phyloP scores from a whole-genome alignment of 2,113 vertebrate genomes.

The Mormyrus lacerda region DNA sequence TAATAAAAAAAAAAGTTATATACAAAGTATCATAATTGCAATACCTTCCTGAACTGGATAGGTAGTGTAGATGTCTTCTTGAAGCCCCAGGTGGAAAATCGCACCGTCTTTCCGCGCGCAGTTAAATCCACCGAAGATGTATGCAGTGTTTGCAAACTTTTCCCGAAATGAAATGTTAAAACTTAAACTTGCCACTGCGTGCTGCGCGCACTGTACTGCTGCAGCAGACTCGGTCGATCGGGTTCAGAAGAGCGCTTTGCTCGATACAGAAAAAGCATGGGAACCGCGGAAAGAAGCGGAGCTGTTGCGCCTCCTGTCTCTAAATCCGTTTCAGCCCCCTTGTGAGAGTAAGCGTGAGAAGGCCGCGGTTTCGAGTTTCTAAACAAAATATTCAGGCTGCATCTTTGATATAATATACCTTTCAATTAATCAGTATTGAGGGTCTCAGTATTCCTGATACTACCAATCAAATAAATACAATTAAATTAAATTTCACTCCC shows the following conservation, averaged over 20 bases:
- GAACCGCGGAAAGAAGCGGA: conserved; percentile 2
- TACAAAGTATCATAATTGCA: neutral
- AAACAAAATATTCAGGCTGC: conserved; percentile 14
- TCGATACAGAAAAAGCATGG: conserved; percentile 20
- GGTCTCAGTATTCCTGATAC: neutral
- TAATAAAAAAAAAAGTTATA: neutral
- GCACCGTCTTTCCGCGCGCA: conserved; percentile 36
- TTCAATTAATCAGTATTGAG: neutral
- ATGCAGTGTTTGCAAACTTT: neutral
- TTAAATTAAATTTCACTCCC: neutral
- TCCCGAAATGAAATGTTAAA: conserved; percentile 16
- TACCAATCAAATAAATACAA: neutral
- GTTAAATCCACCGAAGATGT: conserved; percentile 5
- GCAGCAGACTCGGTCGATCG: neutral
- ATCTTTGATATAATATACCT: neutral
- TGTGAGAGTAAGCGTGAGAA: conserved; percentile 7
- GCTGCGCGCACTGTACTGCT: conserved; percentile 11
- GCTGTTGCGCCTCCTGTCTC: conserved; percentile 43
- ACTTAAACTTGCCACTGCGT: neutral
- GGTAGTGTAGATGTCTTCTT: conserved; percentile 34
- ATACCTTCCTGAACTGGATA: conserved; percentile 16
- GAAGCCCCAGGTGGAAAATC: conserved; percentile 20
- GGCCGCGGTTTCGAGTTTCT: conserved; percentile 10
- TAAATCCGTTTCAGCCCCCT: neutral
- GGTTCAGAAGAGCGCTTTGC: conserved; percentile 27